phyloP scores from a whole-genome alignment of 2,888 invertebrate genomes.

The Nyleta sp. region DNA sequence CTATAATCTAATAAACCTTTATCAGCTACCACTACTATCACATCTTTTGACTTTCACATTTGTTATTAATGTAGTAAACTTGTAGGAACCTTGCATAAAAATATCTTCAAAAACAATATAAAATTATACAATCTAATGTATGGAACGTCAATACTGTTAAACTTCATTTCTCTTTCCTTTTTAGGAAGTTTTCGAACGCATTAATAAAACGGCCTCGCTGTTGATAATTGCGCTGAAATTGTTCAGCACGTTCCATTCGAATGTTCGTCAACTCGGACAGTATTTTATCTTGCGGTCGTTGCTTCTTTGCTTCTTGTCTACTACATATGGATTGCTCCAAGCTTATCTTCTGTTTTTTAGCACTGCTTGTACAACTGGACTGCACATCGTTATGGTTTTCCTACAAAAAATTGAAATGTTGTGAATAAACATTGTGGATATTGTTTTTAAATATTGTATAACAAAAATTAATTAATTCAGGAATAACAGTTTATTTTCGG shows the following conservation, averaged over 20 bases:
- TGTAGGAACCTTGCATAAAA: not conserved
- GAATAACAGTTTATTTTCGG: not conserved
- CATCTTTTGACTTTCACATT: not conserved
- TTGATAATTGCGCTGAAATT: not conserved
- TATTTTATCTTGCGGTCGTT: not conserved
- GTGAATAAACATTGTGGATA: not conserved
- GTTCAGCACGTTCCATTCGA: constrained; percentile 2
- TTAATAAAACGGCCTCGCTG: constrained; percentile 1
- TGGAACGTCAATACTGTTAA: not conserved
- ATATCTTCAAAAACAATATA: not conserved
- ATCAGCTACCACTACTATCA: too few relatives aligned
- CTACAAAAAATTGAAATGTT: not conserved
- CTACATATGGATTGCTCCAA: not conserved
- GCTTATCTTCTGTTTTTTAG: not conserved
- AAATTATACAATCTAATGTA: not conserved
- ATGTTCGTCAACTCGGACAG: not conserved
- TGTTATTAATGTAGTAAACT: not conserved
- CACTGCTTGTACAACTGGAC: not conserved
- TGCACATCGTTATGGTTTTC: not conserved
- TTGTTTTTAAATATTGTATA: not conserved
- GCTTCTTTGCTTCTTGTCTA: not conserved
- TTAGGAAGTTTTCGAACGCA: not conserved
- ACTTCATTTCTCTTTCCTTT: not conserved
- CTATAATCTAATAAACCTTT: too few relatives aligned
- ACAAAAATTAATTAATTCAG: not conserved